These are phyloP conservation scores for Catostomus latipinnis DNA, from an alignment of 2,797 vertebrate genomes.

Conservation along the genomic window DNA sequence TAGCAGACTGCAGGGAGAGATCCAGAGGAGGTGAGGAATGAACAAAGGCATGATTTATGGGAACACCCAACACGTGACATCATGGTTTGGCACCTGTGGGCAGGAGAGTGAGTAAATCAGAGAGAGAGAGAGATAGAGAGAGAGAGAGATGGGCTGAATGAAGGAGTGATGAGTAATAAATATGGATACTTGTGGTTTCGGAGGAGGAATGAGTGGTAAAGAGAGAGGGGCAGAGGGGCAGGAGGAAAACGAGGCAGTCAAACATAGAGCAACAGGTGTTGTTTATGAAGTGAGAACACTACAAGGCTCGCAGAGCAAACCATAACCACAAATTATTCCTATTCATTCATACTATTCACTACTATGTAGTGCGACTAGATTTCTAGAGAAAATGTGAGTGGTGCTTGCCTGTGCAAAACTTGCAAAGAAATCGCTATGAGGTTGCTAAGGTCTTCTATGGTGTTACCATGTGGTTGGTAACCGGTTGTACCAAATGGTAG, in stretches of 20 bases:
- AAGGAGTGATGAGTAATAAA: slow-evolving; percentile 19
- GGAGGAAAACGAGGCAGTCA: slow-evolving; percentile 66
- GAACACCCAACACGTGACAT: slow-evolving; percentile 75
- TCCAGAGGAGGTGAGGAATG: slow-evolving; percentile 66
- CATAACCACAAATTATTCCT: not conserved
- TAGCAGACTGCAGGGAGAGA: slow-evolving; percentile 64
- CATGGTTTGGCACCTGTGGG: slow-evolving; percentile 75
- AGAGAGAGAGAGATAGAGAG: too few species aligned
- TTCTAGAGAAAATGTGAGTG: not conserved
- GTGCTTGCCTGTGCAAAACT: not conserved
- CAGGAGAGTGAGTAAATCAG: slow-evolving; percentile 46
- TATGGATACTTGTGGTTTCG: slow-evolving; percentile 24
- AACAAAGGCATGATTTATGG: slow-evolving; percentile 79
- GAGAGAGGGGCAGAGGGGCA: slow-evolving; percentile 31
- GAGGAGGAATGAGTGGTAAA: slow-evolving; percentile 10
- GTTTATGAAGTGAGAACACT: slow-evolving; percentile 56
- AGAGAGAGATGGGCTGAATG: slow-evolving; percentile 19
- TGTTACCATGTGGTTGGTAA: too few species aligned
- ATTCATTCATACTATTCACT: not conserved
- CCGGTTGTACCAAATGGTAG: not conserved
- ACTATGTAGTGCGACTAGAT: not conserved
- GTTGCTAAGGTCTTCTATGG: too few species aligned
- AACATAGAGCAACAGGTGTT: slow-evolving; percentile 72
- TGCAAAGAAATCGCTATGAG: not conserved
- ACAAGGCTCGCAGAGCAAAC: not conserved